phyloP scores from a whole-genome alignment of 2,113 vertebrate species.

The Psilopsiagon aymara region DNA sequence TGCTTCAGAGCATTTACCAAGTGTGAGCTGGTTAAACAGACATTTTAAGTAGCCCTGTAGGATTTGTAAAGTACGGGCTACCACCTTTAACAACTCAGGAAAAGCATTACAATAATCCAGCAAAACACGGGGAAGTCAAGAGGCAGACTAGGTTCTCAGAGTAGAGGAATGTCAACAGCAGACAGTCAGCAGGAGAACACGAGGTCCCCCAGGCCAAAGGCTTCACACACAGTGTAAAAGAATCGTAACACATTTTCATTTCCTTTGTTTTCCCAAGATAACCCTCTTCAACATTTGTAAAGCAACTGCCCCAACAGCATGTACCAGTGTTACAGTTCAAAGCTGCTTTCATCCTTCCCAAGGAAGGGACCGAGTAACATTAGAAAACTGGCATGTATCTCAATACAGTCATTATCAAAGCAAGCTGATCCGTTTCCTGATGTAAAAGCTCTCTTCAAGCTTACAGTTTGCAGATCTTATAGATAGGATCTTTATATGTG shows the following conservation, averaged over 20 bases:
- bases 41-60: background rate
- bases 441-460: background rate
- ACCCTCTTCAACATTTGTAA: background rate
- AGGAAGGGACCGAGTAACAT: background rate
- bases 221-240: background rate
- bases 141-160: background rate
- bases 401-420: background rate
- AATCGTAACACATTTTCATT: background rate
- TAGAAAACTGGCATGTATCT: background rate
- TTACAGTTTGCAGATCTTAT: background rate
- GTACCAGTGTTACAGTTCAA: background rate
- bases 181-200: background rate
- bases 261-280: background rate
- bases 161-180: conserved; percentile 16
- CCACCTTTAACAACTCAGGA: background rate
- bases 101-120: background rate
- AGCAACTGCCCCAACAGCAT: background rate
- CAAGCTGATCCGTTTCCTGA: background rate
- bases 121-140: conserved; percentile 19
- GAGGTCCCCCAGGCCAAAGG: background rate
- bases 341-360: background rate
- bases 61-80: conserved; percentile 8
- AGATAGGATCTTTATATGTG: background rate
- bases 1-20: background rate
- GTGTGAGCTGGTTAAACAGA: background rate